Percentiles rank a stretch among this genome's conserved stretches.
Conservation (phyloP, 2,797 vertebrate genomes). For the Hippopotamyrus pictus region DNA sequence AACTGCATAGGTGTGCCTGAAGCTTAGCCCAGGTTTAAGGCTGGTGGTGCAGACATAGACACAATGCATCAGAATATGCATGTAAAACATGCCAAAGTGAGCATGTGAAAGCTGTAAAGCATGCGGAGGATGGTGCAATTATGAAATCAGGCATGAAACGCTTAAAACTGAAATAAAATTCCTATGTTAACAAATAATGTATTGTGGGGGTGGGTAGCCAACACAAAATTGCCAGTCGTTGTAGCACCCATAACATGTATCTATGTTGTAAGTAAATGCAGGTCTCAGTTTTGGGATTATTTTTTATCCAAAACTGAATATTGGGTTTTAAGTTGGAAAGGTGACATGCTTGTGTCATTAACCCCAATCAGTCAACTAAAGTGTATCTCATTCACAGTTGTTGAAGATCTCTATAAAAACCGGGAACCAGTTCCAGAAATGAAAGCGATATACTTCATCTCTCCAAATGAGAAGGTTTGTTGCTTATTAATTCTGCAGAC, state of each 20-base stretch:
- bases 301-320: not conserved
- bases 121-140: not conserved
- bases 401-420: constrained; percentile 87
- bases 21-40: not conserved
- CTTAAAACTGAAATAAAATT: not conserved
- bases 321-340: not conserved
- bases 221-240: not conserved
- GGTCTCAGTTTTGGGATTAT: not conserved
- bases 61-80: not conserved
- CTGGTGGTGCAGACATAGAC: not conserved
- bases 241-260: not conserved
- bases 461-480: constrained; percentile 79
- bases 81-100: not conserved
- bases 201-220: not conserved
- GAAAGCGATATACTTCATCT: constrained; percentile 94
- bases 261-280: not conserved
- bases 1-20: not conserved
- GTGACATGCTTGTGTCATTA: not conserved
- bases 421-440: constrained; percentile 87
- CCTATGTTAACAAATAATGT: not conserved
- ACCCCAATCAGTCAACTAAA: not conserved
- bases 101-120: not conserved
- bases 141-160: not conserved
- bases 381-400: constrained; percentile 62
- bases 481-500: not conserved